These are phyloP conservation scores for Polietes domitor DNA, from an alignment of 2,888 invertebrate species.

Conservation along the genomic window DNA sequence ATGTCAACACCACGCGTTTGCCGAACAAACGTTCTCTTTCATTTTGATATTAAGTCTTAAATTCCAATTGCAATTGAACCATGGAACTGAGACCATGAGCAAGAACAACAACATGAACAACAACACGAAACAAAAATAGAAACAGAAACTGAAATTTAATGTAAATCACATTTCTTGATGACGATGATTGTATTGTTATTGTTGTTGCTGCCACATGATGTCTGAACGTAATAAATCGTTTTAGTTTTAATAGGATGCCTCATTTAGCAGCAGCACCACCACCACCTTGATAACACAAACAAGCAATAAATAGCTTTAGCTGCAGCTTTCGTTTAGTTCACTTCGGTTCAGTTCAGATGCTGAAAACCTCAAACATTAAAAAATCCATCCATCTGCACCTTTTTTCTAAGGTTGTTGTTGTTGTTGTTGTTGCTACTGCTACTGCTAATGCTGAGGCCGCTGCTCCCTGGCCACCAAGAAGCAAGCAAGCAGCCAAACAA, in stretches of 20 bases:
- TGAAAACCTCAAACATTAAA: conserved; percentile 43
- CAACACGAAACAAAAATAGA: background rate
- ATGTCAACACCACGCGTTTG: background rate
- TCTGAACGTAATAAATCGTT: conserved; percentile 44
- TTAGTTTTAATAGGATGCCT: conserved; percentile 4
- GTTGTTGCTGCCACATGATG: conserved; percentile 9
- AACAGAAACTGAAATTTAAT: too few species aligned
- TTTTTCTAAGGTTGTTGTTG: background rate
- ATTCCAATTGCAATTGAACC: conserved; percentile 11
- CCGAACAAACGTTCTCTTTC: conserved; percentile 6
- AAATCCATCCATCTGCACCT: conserved; percentile 54
- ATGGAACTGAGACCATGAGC: too few species aligned
- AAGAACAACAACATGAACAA: too few species aligned
- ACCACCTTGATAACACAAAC: conserved; percentile 35
- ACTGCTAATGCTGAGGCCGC: too few species aligned
- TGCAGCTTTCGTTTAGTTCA: background rate
- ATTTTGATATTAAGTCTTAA: conserved; percentile 27
- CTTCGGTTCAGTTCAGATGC: conserved; percentile 2
- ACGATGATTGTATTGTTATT: conserved; percentile 40
- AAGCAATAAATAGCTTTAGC: conserved; percentile 51
- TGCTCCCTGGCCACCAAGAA: background rate
- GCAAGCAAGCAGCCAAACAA: background rate
- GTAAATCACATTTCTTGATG: background rate
- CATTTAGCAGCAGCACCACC: conserved; percentile 43
- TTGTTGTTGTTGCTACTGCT: background rate